Base-by-base conservation (phyloP, 2,113 vertebrate species). In the Podocnemis expansa region DNA sequence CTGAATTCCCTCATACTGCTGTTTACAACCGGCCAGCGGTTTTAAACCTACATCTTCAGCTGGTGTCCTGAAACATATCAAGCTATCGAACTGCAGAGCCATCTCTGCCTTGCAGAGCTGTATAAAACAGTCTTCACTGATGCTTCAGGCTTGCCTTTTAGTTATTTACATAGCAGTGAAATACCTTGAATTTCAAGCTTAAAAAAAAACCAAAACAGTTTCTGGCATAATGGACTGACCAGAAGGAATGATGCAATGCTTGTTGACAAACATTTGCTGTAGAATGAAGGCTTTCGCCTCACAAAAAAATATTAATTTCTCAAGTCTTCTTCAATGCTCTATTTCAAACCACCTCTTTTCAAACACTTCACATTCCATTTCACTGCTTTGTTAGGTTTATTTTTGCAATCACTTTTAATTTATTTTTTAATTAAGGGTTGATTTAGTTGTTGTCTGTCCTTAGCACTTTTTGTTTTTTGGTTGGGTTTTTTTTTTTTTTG, bases 141-240 rank as follows among this genome's bases (percentile, higher is more conserved):
- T 0, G 51, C 45, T 31, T 67, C 60, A 19, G 34, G 60, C 63
- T 38, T 54, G 54, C 81, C 93, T 78, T 85, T 58, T 89, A 45
- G 84, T 82, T 58, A 0, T 13, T 89, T 54, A 5, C 89, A 87
- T 9, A 45, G 67, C 83, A 0, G n/a, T 38, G 31, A 82, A 95
- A 88, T 0, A 24, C 16, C 3, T 52, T 31, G 89, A 34, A 31
- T 94, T 91, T 5, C 76, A 91, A 96, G 95, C 80, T 95, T 89
- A 94, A 94, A 21, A n/a, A n/a, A n/a, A n/a, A n/a, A n/a, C n/a
- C n/a, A 0, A 31, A 0, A 2, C 9, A 3, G 60, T 79, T 25
- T 41, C 29, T 1, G 78, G 6, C 16, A 3, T 2, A 73, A 87
- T 47, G 51, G 24, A 90, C 67, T 5, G 89, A 19, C 75, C 49